A percentile compares a stretch with the other conserved stretches of the same genome.
Conservation (phyloP, 2,797 vertebrate species). For the Neomorphus geoffroyi region DNA sequence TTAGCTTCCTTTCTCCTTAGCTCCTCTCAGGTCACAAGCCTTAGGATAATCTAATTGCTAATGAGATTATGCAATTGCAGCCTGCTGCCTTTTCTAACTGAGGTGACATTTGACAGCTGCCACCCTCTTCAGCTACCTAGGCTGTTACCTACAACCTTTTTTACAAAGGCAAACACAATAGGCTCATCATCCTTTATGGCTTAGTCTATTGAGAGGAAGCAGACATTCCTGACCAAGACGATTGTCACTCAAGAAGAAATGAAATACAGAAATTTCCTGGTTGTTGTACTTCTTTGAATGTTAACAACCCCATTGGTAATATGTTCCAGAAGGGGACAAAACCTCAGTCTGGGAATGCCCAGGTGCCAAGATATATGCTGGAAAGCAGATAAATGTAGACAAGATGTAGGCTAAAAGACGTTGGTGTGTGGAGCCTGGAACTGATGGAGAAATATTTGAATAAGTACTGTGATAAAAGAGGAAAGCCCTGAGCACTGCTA, state of each 20-base stretch:
- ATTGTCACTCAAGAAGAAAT: not conserved
- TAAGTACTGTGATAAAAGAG: not conserved
- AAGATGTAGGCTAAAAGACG: not conserved
- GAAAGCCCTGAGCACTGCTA: not conserved
- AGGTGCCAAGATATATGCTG: fast-evolving
- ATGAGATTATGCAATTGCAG: not conserved
- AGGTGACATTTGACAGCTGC: not conserved
- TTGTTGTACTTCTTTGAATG: not conserved
- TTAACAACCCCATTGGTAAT: not conserved
- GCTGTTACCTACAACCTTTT: not conserved
- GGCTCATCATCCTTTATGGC: not conserved
- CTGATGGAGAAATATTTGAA: not conserved
- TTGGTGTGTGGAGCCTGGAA: not conserved
- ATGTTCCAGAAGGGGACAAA: not conserved
- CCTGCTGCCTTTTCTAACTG: not conserved
- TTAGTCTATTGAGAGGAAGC: not conserved
- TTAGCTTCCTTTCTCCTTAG: not conserved
- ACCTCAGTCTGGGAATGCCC: not conserved
- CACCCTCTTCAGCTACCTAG: not conserved
- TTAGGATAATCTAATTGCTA: not conserved
- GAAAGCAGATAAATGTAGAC: not conserved
- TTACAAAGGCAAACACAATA: not conserved
- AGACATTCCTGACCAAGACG: not conserved
- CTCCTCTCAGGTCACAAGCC: not conserved
- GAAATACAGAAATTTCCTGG: not conserved